Conservation (phyloP, 2,113 vertebrate genomes). For the Ellobius talpinus region DNA sequence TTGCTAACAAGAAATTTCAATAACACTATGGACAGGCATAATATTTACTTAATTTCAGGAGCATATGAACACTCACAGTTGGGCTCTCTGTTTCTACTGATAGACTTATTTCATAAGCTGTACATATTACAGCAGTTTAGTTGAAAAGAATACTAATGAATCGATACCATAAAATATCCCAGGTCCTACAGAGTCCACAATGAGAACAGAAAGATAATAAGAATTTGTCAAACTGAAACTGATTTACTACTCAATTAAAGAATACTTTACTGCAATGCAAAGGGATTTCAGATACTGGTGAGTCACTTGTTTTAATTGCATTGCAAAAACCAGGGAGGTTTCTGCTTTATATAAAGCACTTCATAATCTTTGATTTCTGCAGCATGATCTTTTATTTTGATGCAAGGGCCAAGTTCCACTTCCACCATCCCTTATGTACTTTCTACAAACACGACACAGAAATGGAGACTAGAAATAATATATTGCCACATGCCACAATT, state of each 20-base stretch:
- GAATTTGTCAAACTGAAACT: slow-evolving; percentile 63
- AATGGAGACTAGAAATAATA: slow-evolving; percentile 50
- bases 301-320: slow-evolving; percentile 63
- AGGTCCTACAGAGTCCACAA: background rate
- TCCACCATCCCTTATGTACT: slow-evolving; percentile 5
- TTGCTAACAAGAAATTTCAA: slow-evolving; percentile 19
- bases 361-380: slow-evolving; percentile 42
- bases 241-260: slow-evolving; percentile 71
- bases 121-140: background rate
- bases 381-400: slow-evolving; percentile 69
- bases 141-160: background rate
- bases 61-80: background rate
- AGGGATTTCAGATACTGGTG: slow-evolving; percentile 49
- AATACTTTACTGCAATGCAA: slow-evolving; percentile 34
- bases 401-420: background rate
- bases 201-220: background rate
- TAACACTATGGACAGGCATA: background rate
- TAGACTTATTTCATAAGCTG: background rate
- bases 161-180: background rate
- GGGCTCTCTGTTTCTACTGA: background rate
- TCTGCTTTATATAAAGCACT: background rate
- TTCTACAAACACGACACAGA: background rate
- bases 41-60: slow-evolving; percentile 25
- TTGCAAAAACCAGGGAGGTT: background rate
- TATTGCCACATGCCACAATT: slow-evolving; percentile 2